Conservation (phyloP, 2,113 vertebrate genomes). For the Zonotrichia leucophrys region DNA sequence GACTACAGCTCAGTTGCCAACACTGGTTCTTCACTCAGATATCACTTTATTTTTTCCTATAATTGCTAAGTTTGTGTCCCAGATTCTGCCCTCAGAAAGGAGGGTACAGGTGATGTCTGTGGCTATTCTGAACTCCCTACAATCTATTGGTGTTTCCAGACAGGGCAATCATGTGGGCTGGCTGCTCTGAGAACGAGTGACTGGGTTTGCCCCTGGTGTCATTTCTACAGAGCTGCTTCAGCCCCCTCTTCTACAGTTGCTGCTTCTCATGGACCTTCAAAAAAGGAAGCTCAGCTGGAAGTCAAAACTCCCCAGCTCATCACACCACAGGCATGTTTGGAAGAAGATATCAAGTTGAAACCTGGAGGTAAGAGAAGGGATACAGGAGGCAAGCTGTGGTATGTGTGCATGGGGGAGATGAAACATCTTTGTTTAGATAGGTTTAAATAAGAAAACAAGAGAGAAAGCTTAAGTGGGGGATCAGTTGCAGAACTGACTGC, state of each 20-base stretch:
- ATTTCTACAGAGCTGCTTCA: background rate
- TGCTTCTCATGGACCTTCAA: background rate
- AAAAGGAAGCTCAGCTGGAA: background rate
- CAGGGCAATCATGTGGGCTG: background rate
- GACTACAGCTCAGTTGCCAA: background rate
- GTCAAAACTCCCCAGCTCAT: background rate
- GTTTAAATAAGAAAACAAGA: background rate
- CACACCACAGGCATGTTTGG: background rate
- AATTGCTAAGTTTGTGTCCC: background rate
- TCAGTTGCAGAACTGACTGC: background rate
- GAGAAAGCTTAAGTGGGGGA: background rate
- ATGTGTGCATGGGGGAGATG: background rate
- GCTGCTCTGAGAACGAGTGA: background rate
- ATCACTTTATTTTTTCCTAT: background rate
- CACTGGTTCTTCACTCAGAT: background rate
- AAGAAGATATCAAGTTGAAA: background rate
- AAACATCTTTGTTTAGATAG: background rate
- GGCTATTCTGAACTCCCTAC: background rate
- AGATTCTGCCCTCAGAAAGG: background rate
- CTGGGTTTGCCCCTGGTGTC: background rate
- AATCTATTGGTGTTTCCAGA: background rate
- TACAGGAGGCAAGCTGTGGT: background rate
- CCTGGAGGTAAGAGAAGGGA: background rate
- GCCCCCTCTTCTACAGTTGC: background rate
- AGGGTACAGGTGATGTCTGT: background rate